Base-by-base conservation (phyloP, 30 jellyfish, hydroid and myxozoan genomes). In the Turritopsis rubra region DNA sequence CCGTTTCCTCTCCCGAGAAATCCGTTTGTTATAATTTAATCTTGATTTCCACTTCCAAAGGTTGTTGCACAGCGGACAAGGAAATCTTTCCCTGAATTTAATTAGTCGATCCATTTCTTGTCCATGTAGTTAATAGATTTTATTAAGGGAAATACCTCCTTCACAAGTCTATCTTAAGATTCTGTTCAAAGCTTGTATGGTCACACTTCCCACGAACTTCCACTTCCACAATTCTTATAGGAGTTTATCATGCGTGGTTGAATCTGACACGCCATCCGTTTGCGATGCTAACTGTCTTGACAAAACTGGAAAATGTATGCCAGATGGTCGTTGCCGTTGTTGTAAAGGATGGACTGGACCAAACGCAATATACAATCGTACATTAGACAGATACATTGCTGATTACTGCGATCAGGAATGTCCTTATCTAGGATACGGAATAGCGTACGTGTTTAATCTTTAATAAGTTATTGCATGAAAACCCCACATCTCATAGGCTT, bases 341-440 rank as follows among this genome's bases (percentile, higher is more conserved):
- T 76, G 84, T 52, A 68, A 76, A 54, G 84, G 84, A 18, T 76
- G 84, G 84, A 76, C 79, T 21, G 84, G 84, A 28, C 72, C 52
- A 0, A 23, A 76, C 28, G 84, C 84, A 18, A 18, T 7, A 1
- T 28, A 28, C 28, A 68, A 76, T 19, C 60, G 60, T 3, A 28
- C 52, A 1, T 41, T 41, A 13, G 60, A 41, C 60, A 41, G 60
- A 41, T 41, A 41, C 60, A 41, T 41, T 13, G 60, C 60, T 41
- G 60, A 41, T 41, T 41, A 41, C 13, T 41, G 60, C 60, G 60
- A 41, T 41, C 9, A 41, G 13, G 60, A 41, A 13, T 41, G 60
- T 13, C 60, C 60, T 5, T 41, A 41, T 13, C 60, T 41, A 41
- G 60, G 60, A 41, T 41, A 41, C 60, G 60, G 60, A 41, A 41